Evolutionary conservation across 2,888 invertebrate genomes (phyloP).

Genomic region (Lithodes maja): DNA sequence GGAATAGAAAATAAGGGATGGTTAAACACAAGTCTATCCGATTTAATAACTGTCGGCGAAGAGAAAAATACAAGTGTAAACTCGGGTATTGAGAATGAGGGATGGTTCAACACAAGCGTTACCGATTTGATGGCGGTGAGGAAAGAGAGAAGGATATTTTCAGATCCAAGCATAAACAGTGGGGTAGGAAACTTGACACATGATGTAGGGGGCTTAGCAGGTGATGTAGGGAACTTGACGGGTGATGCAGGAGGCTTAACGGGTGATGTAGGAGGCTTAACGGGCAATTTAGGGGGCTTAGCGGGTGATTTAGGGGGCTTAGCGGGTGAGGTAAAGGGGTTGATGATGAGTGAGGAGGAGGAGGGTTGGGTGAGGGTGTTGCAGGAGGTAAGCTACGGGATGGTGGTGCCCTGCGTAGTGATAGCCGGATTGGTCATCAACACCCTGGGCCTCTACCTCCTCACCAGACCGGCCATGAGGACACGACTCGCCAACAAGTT

Average conservation of each 20-base stretch:
- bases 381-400: slow-evolving; percentile 22
- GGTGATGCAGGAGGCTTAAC: not conserved
- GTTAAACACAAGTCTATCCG: not conserved
- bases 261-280: not conserved
- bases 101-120: not conserved
- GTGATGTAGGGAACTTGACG: not conserved
- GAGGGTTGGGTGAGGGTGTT: not conserved
- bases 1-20: not conserved
- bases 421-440: slow-evolving; percentile 17
- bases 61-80: not conserved
- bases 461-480: slow-evolving; percentile 22
- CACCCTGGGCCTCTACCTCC: slow-evolving; percentile 23
- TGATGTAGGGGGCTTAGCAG: not conserved
- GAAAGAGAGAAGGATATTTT: no score
- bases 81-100: not conserved
- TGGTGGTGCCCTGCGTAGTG: slow-evolving; percentile 25
- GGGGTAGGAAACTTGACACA: not conserved
- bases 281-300: not conserved
- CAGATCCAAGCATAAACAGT: not conserved
- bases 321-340: not conserved
- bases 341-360: not conserved
- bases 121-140: no score
- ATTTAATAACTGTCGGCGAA: not conserved
- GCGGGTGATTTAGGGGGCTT: not conserved
- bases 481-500: slow-evolving; percentile 25